These are phyloP conservation scores for Pseudachorutes palmiensis DNA, from an alignment of 1,140 invertebrate species.

Conservation along the genomic window DNA sequence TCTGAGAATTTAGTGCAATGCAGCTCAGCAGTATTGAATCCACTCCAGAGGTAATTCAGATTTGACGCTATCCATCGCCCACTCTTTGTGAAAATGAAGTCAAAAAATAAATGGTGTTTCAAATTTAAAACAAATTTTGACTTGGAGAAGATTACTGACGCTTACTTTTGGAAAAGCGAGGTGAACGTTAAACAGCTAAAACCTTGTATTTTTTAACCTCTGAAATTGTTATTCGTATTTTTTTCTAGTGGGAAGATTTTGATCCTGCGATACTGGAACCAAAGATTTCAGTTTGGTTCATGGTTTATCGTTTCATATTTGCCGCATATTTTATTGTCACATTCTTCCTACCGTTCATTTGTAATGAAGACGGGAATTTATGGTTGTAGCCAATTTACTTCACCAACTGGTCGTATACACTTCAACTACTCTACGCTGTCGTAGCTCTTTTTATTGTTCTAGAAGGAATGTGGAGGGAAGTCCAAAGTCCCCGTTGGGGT, in stretches of 20 bases:
- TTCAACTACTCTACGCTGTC: neutral
- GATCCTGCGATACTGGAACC: neutral
- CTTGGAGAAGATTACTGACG: neutral
- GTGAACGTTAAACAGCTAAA: neutral
- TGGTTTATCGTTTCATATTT: neutral
- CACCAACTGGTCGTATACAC: neutral
- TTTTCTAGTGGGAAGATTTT: neutral
- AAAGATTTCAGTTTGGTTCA: neutral
- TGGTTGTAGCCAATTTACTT: neutral
- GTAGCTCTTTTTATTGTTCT: neutral
- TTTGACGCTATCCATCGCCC: too few relatives aligned
- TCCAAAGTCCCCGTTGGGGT: neutral
- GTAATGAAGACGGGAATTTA: neutral
- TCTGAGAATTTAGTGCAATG: too few relatives aligned
- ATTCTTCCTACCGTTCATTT: neutral
- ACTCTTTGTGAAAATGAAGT: too few relatives aligned
- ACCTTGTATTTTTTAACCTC: neutral
- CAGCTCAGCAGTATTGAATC: too few relatives aligned
- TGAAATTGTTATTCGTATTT: neutral
- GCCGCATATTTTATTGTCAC: neutral
- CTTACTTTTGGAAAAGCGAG: neutral
- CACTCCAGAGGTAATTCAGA: too few relatives aligned
- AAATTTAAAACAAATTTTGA: neutral
- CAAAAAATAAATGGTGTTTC: too few relatives aligned
- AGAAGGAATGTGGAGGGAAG: neutral